These are phyloP conservation scores for Macrosoma leucophasiata DNA, from an alignment of 2,888 invertebrate species.

Conservation along the genomic window DNA sequence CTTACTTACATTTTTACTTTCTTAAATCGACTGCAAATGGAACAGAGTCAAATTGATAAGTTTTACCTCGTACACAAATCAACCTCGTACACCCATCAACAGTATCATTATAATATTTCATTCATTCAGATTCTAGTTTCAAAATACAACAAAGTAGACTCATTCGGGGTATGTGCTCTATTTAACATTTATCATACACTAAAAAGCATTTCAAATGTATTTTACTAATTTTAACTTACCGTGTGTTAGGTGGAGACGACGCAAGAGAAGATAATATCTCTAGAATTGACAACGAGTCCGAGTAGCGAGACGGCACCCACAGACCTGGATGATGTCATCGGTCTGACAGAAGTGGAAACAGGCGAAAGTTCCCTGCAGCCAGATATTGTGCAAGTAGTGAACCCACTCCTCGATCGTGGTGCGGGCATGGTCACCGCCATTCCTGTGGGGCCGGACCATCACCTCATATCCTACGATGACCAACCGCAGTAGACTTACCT, in stretches of 20 bases:
- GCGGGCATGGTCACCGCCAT: constrained; percentile 66
- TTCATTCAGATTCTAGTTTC: too few relatives aligned
- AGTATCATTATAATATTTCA: too few relatives aligned
- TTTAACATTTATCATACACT: too few relatives aligned
- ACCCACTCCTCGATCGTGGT: constrained; percentile 65
- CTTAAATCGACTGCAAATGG: too few relatives aligned
- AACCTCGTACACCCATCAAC: too few relatives aligned
- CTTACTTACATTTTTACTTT: too few relatives aligned
- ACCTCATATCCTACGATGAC: constrained; percentile 55
- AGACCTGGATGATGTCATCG: constrained; percentile 48
- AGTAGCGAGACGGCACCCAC: constrained; percentile 75
- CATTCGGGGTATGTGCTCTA: too few relatives aligned
- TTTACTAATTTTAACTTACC: constrained; percentile 2
- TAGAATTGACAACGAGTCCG: constrained; percentile 85
- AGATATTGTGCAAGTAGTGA: constrained; percentile 72
- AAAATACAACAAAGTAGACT: too few relatives aligned
- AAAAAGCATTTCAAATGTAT: too few relatives aligned
- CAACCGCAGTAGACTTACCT: constrained; percentile 41
- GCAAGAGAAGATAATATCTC: constrained; percentile 92
- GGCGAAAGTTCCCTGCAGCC: constrained; percentile 70
- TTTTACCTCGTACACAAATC: too few relatives aligned
- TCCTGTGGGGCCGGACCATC: constrained; percentile 60
- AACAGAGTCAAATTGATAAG: too few relatives aligned
- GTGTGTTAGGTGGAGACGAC: constrained; percentile 88
- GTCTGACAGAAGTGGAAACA: constrained; percentile 56